Percentiles rank a stretch among this genome's conserved stretches.
Conservation (phyloP, 2,888 invertebrate species). For the Tachina fera region DNA sequence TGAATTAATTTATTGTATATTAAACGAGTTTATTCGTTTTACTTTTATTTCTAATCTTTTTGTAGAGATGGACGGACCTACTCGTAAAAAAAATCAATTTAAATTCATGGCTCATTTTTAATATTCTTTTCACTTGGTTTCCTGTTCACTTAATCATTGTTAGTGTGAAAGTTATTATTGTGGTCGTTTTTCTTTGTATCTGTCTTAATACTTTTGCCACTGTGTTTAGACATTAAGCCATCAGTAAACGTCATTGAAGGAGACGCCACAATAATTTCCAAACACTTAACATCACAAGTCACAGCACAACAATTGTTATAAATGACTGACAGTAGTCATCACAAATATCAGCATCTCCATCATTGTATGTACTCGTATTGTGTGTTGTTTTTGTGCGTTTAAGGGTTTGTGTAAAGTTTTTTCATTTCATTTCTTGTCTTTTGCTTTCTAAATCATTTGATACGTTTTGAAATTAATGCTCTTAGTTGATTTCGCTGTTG, state of each 20-base stretch:
- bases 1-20: constrained; percentile 60
- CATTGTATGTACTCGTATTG: constrained; percentile 25
- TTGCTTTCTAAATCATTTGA: constrained; percentile 47
- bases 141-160: constrained; percentile 47
- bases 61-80: neutral
- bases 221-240: constrained; percentile 48
- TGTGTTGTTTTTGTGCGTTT: neutral
- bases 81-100: constrained; percentile 33
- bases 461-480: constrained; percentile 38
- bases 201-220: constrained; percentile 60
- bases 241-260: constrained; percentile 51
- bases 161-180: constrained; percentile 17
- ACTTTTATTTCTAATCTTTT: constrained; percentile 26
- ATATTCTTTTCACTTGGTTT: constrained; percentile 21
- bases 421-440: constrained; percentile 2
- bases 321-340: constrained; percentile 81
- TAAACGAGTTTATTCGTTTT: constrained; percentile 49
- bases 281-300: constrained; percentile 75
- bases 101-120: constrained; percentile 50
- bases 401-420: neutral
- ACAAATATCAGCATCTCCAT: constrained; percentile 48
- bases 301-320: constrained; percentile 81
- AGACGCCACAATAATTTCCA: constrained; percentile 66
- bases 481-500: constrained; percentile 14
- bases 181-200: constrained; percentile 5